Evolutionary conservation across 2,113 vertebrate species (phyloP).

Genomic region (Tachysurus fulvidraco): DNA sequence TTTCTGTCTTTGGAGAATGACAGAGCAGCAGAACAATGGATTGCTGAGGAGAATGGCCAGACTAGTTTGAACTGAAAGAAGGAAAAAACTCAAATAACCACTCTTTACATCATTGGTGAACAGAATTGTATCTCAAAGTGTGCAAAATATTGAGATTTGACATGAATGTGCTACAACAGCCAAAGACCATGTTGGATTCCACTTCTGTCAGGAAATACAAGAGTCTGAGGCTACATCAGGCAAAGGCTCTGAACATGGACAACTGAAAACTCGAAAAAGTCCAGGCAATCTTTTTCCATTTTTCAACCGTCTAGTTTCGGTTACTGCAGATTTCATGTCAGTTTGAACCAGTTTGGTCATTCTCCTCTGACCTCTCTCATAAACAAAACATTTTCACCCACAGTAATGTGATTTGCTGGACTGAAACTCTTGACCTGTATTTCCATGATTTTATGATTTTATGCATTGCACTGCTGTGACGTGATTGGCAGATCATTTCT

Average conservation of each 20-base stretch:
- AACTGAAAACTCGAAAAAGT: not conserved
- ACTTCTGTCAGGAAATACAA: not conserved
- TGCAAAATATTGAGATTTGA: not conserved
- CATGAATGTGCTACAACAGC: not conserved
- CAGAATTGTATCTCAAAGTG: not conserved
- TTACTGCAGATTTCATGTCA: not conserved
- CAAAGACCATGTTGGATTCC: not conserved
- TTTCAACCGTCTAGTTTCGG: not conserved
- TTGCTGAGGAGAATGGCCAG: not conserved
- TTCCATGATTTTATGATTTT: slow-evolving; percentile 15
- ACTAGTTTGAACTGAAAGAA: not conserved
- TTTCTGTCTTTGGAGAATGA: not conserved
- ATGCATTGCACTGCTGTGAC: not conserved
- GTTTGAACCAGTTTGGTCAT: not conserved
- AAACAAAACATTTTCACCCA: not conserved
- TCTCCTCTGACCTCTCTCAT: not conserved
- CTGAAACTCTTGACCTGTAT: not conserved
- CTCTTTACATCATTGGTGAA: not conserved
- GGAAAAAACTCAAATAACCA: not conserved
- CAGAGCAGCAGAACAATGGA: not conserved
- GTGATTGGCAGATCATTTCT: not conserved
- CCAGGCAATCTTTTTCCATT: not conserved
- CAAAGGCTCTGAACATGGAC: not conserved
- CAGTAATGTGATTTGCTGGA: not conserved
- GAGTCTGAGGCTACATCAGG: not conserved